Evolutionary conservation across 2,797 vertebrate species (phyloP).

Genomic region (Ctenopoma kingsleyae): DNA sequence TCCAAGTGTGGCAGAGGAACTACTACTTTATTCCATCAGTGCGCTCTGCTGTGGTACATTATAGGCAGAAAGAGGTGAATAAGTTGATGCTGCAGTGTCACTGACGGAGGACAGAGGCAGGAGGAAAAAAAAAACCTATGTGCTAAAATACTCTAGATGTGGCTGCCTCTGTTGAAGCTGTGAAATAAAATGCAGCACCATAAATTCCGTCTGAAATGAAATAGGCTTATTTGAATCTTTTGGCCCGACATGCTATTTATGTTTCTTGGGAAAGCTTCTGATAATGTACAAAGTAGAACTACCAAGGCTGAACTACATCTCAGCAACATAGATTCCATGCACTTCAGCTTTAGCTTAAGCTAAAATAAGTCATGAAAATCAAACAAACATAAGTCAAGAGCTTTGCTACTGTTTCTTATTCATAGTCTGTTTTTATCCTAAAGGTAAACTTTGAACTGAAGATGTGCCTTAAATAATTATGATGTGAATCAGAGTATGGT

Average conservation of each 20-base stretch:
- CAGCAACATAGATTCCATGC: constrained; percentile 26
- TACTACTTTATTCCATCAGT: constrained; percentile 41
- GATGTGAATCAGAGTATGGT: constrained; percentile 25
- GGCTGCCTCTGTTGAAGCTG: constrained; percentile 29
- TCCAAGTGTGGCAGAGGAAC: constrained; percentile 48
- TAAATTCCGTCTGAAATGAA: constrained; percentile 65
- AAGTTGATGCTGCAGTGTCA: constrained; percentile 50
- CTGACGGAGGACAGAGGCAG: constrained; percentile 34
- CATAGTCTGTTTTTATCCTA: constrained; percentile 29
- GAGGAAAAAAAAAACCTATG: constrained; percentile 12
- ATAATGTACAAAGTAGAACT: constrained; percentile 43
- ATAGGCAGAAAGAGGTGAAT: constrained; percentile 52
- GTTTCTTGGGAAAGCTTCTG: constrained; percentile 43
- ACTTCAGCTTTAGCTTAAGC: constrained; percentile 31
- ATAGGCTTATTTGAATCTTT: constrained; percentile 59
- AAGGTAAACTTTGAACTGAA: constrained; percentile 50
- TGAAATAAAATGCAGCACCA: constrained; percentile 54
- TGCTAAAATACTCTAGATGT: constrained; percentile 49
- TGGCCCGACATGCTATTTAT: constrained; percentile 47
- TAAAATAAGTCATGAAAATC: constrained; percentile 23
- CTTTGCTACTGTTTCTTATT: constrained; percentile 27
- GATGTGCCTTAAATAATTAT: constrained; percentile 50
- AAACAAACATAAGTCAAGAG: constrained; percentile 35
- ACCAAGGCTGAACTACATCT: constrained; percentile 22
- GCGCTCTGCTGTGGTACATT: constrained; percentile 50